phyloP scores from a whole-genome alignment of 2,888 invertebrate genomes.

The Clistopyga incitator region DNA sequence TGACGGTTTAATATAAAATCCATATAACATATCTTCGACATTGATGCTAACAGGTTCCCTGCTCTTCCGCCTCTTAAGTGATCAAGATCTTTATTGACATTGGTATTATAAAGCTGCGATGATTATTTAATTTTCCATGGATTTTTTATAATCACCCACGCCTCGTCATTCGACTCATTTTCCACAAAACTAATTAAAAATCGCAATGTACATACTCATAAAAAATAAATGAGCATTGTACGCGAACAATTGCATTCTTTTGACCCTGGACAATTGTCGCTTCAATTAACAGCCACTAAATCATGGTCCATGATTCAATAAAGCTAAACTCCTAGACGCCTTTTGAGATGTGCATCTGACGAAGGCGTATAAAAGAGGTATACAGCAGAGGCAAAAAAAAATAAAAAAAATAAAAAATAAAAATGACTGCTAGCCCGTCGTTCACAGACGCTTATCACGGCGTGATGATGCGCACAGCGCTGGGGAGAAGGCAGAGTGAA shows the following conservation, averaged over 20 bases:
- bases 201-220: too few relatives aligned
- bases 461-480: slow-evolving; percentile 29
- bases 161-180: too few relatives aligned
- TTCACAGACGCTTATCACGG: slow-evolving; percentile 31
- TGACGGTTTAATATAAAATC: too few relatives aligned
- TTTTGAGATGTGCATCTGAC: neutral
- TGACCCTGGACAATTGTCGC: neutral
- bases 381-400: slow-evolving; percentile 1
- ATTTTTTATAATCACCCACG: too few relatives aligned
- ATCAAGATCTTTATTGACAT: too few relatives aligned
- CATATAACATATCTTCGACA: too few relatives aligned
- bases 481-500: slow-evolving; percentile 12
- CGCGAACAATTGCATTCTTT: neutral
- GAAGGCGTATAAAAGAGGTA: neutral
- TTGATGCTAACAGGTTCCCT: too few relatives aligned
- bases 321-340: neutral
- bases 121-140: too few relatives aligned
- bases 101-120: too few relatives aligned
- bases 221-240: too few relatives aligned
- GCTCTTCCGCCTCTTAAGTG: too few relatives aligned
- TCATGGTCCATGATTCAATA: neutral
- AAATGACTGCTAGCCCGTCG: neutral
- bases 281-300: neutral
- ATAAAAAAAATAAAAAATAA: slow-evolving; percentile 29
- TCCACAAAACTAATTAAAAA: too few relatives aligned